Percentiles rank a stretch among this genome's conserved stretches.
These are phyloP conservation scores for Pelagia noctiluca DNA, from an alignment of 30 jellyfish, hydroid and myxozoan genomes.

Conservation along the genomic window DNA sequence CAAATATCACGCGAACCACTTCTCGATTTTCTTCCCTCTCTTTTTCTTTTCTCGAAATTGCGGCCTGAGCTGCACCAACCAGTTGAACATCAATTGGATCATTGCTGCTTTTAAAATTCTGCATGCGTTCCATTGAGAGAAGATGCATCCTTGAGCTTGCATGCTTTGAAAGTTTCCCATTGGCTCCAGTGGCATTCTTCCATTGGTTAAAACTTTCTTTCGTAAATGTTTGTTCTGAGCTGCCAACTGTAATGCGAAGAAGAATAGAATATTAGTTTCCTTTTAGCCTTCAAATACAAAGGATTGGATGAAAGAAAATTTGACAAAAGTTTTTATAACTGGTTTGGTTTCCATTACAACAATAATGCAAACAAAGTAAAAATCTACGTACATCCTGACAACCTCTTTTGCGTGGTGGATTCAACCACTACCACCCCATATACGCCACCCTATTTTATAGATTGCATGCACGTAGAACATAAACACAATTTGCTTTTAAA, in stretches of 20 bases:
- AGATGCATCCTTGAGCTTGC: slow-evolving; percentile 50
- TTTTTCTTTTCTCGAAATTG: slow-evolving; percentile 23
- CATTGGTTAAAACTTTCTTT: slow-evolving; percentile 35
- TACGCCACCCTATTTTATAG: not conserved
- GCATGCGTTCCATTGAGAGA: slow-evolving; percentile 61
- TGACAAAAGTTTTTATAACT: not conserved
- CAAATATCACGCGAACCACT: slow-evolving; percentile 40
- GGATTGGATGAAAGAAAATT: not conserved
- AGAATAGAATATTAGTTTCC: slow-evolving; percentile 1
- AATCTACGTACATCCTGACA: not conserved
- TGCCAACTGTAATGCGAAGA: slow-evolving; percentile 31
- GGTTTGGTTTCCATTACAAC: not conserved
- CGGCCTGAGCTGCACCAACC: slow-evolving; percentile 66
- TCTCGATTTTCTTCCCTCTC: slow-evolving; percentile 46
- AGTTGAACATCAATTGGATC: slow-evolving; percentile 43
- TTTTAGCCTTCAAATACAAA: not conserved
- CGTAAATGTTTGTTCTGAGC: slow-evolving; percentile 46
- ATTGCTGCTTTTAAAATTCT: slow-evolving; percentile 24
- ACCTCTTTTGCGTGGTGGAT: not conserved
- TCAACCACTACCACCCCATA: not conserved
- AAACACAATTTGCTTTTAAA: too few species aligned
- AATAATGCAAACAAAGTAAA: not conserved
- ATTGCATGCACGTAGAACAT: too few species aligned
- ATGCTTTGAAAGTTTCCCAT: slow-evolving; percentile 43
- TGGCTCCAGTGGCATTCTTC: slow-evolving; percentile 46